Percentiles rank a stretch among this genome's conserved stretches.
Conservation (phyloP, 2,888 invertebrate genomes). For the Nasonia oneida region DNA sequence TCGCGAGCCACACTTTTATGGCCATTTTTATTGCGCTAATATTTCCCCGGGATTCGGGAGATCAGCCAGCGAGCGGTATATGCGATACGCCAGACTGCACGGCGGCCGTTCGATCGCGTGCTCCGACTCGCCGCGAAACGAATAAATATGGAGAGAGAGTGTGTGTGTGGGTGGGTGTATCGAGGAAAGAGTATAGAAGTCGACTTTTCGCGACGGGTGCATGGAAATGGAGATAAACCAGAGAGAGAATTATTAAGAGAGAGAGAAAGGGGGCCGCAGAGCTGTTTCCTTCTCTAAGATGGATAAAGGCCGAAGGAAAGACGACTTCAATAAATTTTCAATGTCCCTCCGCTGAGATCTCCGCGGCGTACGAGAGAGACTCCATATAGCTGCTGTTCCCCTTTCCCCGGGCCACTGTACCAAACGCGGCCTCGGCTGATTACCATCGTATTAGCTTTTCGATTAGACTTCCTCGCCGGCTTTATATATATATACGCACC, state of each 20-base stretch:
- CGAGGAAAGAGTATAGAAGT: not conserved
- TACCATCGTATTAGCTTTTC: conserved; percentile 76
- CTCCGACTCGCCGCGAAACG: not conserved
- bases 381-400: not conserved
- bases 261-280: not conserved
- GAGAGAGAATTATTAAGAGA: not conserved
- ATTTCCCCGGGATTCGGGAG: conserved; percentile 53
- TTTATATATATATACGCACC: not conserved
- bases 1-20: conserved; percentile 53
- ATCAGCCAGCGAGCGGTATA: conserved; percentile 41
- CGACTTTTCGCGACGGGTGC: not conserved
- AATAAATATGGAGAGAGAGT: conserved; percentile 23
- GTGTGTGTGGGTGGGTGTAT: not conserved
- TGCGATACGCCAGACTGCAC: too few relatives aligned
- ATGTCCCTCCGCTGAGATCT: conserved; percentile 63
- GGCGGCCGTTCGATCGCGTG: not conserved
- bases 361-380: not conserved
- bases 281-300: conserved; percentile 31
- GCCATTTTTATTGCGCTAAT: conserved; percentile 57
- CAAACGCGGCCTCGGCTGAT: conserved; percentile 65
- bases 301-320: conserved; percentile 51
- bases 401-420: not conserved
- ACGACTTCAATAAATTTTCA: conserved; percentile 72
- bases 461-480: conserved; percentile 66
- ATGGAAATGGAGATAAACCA: not conserved